phyloP scores from a whole-genome alignment of 2,797 vertebrate genomes.

The Enteromius radiatus region DNA sequence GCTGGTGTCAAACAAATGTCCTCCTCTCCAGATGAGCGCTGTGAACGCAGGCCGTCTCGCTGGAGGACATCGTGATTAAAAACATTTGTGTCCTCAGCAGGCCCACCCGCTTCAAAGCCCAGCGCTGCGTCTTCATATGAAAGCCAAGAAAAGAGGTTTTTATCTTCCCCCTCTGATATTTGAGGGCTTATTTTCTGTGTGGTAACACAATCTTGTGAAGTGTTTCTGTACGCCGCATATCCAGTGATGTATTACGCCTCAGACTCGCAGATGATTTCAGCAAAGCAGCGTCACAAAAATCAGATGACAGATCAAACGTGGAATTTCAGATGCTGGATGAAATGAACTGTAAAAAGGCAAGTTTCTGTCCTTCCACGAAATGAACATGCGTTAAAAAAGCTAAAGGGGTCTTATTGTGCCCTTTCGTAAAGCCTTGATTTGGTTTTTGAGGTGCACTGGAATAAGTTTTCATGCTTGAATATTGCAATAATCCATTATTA shows the following conservation, averaged over 20 bases:
- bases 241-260: not conserved
- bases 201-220: conserved; percentile 29
- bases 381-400: not conserved
- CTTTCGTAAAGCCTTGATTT: not conserved
- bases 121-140: conserved; percentile 44
- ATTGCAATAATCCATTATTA: not conserved
- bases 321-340: not conserved
- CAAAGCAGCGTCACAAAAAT: not conserved
- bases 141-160: conserved; percentile 44
- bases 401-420: not conserved
- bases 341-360: not conserved
- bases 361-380: not conserved
- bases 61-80: conserved; percentile 60
- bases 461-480: not conserved
- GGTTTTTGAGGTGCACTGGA: not conserved
- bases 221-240: not conserved
- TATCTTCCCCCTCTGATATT: conserved; percentile 36
- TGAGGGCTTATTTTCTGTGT: conserved; percentile 23
- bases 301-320: not conserved
- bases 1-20: conserved; percentile 47
- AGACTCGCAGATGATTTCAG: not conserved
- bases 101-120: conserved; percentile 49
- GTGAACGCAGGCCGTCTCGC: conserved; percentile 46
- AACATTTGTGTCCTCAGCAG: conserved; percentile 55
- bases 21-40: conserved; percentile 46